Evolutionary conservation across 2,797 vertebrate genomes (phyloP), one percentile per base, ranked within the genome.

Genomic region (Amphiprion clarkii): DNA sequence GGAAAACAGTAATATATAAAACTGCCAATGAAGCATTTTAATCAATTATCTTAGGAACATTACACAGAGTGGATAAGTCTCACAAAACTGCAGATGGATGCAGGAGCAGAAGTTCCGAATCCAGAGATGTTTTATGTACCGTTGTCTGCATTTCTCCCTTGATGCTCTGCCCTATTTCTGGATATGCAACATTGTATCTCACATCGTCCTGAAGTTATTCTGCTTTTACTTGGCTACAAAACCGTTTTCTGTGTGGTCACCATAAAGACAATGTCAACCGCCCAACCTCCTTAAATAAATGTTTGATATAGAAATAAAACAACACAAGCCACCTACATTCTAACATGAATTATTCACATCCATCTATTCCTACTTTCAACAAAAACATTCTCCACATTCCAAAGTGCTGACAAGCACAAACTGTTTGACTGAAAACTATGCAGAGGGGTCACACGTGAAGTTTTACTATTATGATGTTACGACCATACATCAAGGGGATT

Each of bases 381-480:
- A 89, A 91, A 92, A 90, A 89, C 92, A 95, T 93, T 92, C 90
- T 70, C 78, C 14, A 79, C 82, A 93, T 94, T 90, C 94, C 91
- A 79, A 48, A 80, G 65, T 27, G 67, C 62, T 83, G 78, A 87
- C 67, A 70, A 75, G 73, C 76, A 87, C 75, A 77, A 83, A 84
- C 64, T 44, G 53, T 67, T 74, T 53, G 21, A 79, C 58, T 67
- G 36, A 68, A 78, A 82, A 83, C 82, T 81, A 90, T 75, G 61
- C 78, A 66, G 53, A 72, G 74, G 58, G 74, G 79, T 83, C 74
- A 82, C 36, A 60, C 71, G 68, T 59, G 36, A 40, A 63, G 79
- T 78, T 83, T 81, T 53, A 65, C 27, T 36, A 65, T 67, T 31
- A 46, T 54, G 25, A 1, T 54, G 48, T 40, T 62, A 46, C 33